Conservation (phyloP, 1,140 invertebrate genomes). For the Drosophila athabasca region DNA sequence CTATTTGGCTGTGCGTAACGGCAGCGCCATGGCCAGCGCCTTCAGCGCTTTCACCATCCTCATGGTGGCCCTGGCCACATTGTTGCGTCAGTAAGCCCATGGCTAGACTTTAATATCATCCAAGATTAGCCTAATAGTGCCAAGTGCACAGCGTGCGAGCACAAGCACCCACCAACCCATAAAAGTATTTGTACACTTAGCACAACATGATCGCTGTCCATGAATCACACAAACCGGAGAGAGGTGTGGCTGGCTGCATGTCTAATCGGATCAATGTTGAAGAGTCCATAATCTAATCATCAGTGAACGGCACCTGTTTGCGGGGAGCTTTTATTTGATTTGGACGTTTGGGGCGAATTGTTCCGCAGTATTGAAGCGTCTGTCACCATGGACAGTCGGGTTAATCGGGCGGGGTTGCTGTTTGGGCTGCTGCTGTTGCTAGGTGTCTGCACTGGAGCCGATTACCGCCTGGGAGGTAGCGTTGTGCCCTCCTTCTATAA, state of each 20-base stretch:
- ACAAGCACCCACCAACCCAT: not conserved
- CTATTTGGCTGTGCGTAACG: slow-evolving; percentile 51
- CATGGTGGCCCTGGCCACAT: slow-evolving; percentile 55
- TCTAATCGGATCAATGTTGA: slow-evolving; percentile 14
- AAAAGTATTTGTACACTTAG: slow-evolving; percentile 55
- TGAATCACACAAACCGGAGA: too few species aligned
- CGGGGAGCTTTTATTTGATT: slow-evolving; percentile 31
- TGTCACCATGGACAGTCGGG: slow-evolving; percentile 42
- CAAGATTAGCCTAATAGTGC: not conserved
- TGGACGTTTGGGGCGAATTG: not conserved
- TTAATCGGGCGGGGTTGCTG: slow-evolving; percentile 1
- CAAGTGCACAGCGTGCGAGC: not conserved
- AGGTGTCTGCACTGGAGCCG: slow-evolving; percentile 2
- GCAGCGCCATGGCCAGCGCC: slow-evolving; percentile 53
- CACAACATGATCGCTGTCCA: slow-evolving; percentile 15
- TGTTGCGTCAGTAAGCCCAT: slow-evolving; percentile 52
- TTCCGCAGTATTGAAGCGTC: slow-evolving; percentile 38
- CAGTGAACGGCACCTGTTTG: slow-evolving; percentile 29
- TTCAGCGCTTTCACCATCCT: slow-evolving; percentile 65
- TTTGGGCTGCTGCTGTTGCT: slow-evolving; percentile 27
- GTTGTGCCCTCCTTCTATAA: slow-evolving; percentile 86
- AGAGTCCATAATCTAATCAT: slow-evolving; percentile 47
- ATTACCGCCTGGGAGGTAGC: slow-evolving; percentile 54
- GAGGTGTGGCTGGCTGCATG: slow-evolving; percentile 21
- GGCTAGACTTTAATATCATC: not conserved